These are phyloP conservation scores for Amniataba percoides DNA, from an alignment of 2,797 vertebrate species.

Conservation along the genomic window DNA sequence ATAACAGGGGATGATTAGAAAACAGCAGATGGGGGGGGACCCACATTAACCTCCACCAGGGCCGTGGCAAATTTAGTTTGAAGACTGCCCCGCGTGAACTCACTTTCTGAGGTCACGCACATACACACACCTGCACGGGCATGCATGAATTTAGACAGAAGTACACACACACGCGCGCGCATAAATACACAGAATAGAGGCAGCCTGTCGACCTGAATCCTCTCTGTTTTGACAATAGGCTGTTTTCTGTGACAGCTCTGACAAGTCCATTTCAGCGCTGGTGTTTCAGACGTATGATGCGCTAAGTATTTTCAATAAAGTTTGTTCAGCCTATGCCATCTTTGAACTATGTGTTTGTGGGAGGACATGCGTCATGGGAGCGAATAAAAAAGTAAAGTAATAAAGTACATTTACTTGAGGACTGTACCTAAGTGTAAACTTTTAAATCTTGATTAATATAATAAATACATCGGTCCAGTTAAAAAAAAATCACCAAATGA, in stretches of 20 bases:
- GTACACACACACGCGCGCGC: neutral
- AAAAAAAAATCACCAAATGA: neutral
- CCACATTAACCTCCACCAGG: slow-evolving; percentile 72
- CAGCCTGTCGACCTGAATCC: slow-evolving; percentile 32
- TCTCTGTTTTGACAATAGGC: slow-evolving; percentile 48
- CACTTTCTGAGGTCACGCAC: slow-evolving; percentile 57
- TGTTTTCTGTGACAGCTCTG: slow-evolving; percentile 48
- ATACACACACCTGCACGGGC: slow-evolving; percentile 24
- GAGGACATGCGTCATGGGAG: slow-evolving; percentile 9
- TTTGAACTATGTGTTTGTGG: slow-evolving; percentile 20
- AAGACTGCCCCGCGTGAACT: slow-evolving; percentile 61
- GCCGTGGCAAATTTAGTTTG: slow-evolving; percentile 64
- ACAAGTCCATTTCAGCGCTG: slow-evolving; percentile 61
- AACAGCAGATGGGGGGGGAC: slow-evolving; percentile 74
- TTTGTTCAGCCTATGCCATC: slow-evolving; percentile 20
- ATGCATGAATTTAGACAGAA: slow-evolving; percentile 14
- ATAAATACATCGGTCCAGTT: neutral
- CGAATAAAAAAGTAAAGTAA: too few relatives aligned
- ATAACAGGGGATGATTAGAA: slow-evolving; percentile 85
- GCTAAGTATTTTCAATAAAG: slow-evolving; percentile 18
- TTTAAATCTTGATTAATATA: too few relatives aligned
- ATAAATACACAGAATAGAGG: slow-evolving; percentile 26
- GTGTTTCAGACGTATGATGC: slow-evolving; percentile 39
- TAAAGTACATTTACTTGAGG: too few relatives aligned
- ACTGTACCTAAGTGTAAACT: neutral